phyloP scores from a whole-genome alignment of 2,797 vertebrate species.

The Rhyacichthys aspro region DNA sequence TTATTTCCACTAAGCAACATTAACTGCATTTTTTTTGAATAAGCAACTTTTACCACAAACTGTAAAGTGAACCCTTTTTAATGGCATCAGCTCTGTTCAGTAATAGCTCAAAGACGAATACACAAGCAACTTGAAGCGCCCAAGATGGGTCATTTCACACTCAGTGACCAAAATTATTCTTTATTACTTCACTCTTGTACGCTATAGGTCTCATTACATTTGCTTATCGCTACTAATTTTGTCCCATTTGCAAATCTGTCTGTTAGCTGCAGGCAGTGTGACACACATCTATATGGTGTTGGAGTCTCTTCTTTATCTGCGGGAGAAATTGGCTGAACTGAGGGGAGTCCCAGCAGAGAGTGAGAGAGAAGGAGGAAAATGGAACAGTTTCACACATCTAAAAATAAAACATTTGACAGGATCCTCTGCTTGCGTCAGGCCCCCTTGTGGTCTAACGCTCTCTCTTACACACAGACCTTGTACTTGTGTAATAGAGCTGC shows the following conservation, averaged over 20 bases:
- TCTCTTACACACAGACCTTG: conserved; percentile 43
- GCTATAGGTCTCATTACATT: conserved; percentile 26
- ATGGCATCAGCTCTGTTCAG: conserved; percentile 19
- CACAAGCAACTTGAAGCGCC: conserved; percentile 8
- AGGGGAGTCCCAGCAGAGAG: conserved; percentile 57
- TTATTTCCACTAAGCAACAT: conserved; percentile 8
- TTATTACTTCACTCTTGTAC: conserved; percentile 11
- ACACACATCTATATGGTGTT: conserved; percentile 34
- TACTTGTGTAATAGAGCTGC: conserved; percentile 51
- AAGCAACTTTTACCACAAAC: conserved; percentile 10
- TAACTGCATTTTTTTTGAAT: conserved; percentile 23
- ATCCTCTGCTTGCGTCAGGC: conserved; percentile 65
- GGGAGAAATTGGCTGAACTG: conserved; percentile 53
- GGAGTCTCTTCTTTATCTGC: conserved; percentile 55
- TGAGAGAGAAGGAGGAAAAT: conserved; percentile 50
- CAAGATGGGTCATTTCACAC: conserved; percentile 21
- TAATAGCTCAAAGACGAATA: conserved; percentile 9
- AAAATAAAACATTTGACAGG: conserved; percentile 78
- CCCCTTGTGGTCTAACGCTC: conserved; percentile 55
- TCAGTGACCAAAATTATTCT: conserved; percentile 7
- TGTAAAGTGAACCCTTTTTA: conserved; percentile 24
- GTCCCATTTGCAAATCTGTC: conserved; percentile 43
- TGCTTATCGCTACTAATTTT: conserved; percentile 26
- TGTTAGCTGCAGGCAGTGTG: conserved; percentile 41
- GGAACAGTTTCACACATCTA: conserved; percentile 72